Evolutionary conservation across 2,797 vertebrate genomes (phyloP), one percentile per base, ranked within the genome.

Genomic region (Arnoldichthys spilopterus): DNA sequence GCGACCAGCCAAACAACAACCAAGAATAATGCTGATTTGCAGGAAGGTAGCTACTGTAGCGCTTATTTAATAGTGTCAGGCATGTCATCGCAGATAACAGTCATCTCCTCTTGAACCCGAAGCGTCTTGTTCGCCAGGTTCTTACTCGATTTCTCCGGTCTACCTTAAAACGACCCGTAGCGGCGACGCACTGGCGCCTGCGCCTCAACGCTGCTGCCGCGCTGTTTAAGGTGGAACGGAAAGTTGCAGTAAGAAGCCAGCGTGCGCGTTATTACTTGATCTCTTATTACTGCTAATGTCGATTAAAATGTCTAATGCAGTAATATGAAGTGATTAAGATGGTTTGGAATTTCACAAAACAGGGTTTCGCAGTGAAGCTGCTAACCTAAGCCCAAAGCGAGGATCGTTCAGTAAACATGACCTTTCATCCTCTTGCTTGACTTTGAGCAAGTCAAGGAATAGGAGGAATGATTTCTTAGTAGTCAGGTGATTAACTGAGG

Each of bases 41-140:
- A 91, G 76, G 13, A 93, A 93, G 92, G 94, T 94, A 77, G n/a
- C 51, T 11, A 2, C 3, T 2, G 3, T 8, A 0, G 3, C 8
- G 2, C 28, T 4, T 20, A 61, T 15, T 20, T 1, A 54, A 11
- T 15, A 11, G 54, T 6, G 30, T 61, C 7, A 6, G 15, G 58
- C 28, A 8, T 32, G 26, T 61, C 32, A 20, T 8, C 13, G 28
- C 2, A 26, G 16, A 32, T 58, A 28, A 28, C 11, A 28, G 2
- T 1, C 15, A 13, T 5, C 3, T 6, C 43, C 11, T 45, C 2
- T 45, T 45, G 43, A 45, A 45, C 37, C 6, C 37, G 9, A 5
- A 6, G 9, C 37, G 37, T 37, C 37, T 37, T 37, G 9, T 6
- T 37, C 37, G 11, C 3, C 22, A n/a, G n/a, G 24, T 18, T 7